Evolutionary conservation across 2,113 vertebrate species (phyloP).

Genomic region (Oxyruncus cristatus): DNA sequence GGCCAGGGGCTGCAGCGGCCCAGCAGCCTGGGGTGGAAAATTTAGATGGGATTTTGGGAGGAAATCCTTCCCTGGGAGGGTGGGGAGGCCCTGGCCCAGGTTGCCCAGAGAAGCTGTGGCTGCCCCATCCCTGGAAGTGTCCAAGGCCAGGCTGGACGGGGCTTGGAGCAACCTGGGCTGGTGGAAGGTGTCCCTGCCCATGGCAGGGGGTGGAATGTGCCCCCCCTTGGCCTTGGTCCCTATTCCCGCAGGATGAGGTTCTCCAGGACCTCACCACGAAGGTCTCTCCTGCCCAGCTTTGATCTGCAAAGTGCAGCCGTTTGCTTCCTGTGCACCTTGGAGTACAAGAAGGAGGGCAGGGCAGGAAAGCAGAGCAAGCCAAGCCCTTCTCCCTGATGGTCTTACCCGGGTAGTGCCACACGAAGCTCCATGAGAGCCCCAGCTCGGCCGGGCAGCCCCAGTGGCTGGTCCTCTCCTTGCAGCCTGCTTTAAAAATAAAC

Average conservation of each 20-base stretch:
- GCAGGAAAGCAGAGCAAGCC: neutral
- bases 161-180: neutral
- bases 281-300: neutral
- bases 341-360: neutral
- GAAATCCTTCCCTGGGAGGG: neutral
- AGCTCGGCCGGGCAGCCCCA: neutral
- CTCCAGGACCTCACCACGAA: neutral
- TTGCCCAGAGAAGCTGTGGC: neutral
- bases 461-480: neutral
- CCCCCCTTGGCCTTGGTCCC: neutral
- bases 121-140: neutral
- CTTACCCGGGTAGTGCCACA: constrained; percentile 2
- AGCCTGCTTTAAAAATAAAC: constrained; percentile 49
- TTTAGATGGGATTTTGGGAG: neutral
- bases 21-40: neutral
- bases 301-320: neutral
- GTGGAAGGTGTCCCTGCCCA: neutral
- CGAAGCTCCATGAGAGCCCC: constrained; percentile 20
- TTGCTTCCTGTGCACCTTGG: neutral
- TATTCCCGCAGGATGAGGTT: rapidly evolving
- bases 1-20: neutral
- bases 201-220: neutral
- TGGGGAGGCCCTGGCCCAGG: neutral
- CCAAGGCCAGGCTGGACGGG: neutral
- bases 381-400: constrained; percentile 9